phyloP scores from a whole-genome alignment of 2,888 invertebrate species.

The Syrphus vitripennis region DNA sequence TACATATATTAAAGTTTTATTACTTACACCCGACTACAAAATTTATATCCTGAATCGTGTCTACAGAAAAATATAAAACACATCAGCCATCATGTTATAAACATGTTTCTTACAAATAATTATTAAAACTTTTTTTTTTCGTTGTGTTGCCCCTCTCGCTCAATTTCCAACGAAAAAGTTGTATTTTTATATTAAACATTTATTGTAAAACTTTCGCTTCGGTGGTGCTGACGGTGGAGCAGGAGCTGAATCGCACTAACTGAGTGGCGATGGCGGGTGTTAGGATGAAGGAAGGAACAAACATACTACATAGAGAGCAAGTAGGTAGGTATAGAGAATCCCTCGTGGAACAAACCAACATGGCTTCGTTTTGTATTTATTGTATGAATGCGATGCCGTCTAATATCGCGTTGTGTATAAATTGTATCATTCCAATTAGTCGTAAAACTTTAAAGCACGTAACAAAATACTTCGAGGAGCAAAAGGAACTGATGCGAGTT shows the following conservation, averaged over 20 bases:
- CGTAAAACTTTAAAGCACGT: slow-evolving; percentile 71
- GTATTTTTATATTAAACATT: slow-evolving; percentile 65
- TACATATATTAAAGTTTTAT: slow-evolving; percentile 3
- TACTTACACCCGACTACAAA: slow-evolving; percentile 7
- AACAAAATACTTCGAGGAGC: slow-evolving; percentile 62
- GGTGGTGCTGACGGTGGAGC: neutral
- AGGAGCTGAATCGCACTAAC: neutral
- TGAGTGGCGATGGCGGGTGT: neutral
- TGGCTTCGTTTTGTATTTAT: slow-evolving; percentile 44
- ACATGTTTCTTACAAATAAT: slow-evolving; percentile 60
- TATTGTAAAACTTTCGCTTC: slow-evolving; percentile 63
- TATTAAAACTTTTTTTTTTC: slow-evolving; percentile 39
- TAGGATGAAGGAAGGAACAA: neutral
- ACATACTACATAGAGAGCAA: neutral
- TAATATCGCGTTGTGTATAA: slow-evolving; percentile 61
- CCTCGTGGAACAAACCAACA: slow-evolving; percentile 26
- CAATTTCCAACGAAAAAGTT: slow-evolving; percentile 52
- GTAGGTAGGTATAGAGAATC: too few species aligned
- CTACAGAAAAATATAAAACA: neutral
- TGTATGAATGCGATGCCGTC: slow-evolving; percentile 43
- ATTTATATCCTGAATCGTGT: slow-evolving; percentile 1
- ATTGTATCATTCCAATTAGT: slow-evolving; percentile 72
- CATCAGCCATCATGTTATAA: slow-evolving; percentile 44
- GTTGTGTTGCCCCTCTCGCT: neutral
- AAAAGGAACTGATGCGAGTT: slow-evolving; percentile 31